Percentiles rank a stretch among this genome's conserved stretches.
phyloP scores from a whole-genome alignment of 23 tunicate genomes.

The Halocynthia aurantium region DNA sequence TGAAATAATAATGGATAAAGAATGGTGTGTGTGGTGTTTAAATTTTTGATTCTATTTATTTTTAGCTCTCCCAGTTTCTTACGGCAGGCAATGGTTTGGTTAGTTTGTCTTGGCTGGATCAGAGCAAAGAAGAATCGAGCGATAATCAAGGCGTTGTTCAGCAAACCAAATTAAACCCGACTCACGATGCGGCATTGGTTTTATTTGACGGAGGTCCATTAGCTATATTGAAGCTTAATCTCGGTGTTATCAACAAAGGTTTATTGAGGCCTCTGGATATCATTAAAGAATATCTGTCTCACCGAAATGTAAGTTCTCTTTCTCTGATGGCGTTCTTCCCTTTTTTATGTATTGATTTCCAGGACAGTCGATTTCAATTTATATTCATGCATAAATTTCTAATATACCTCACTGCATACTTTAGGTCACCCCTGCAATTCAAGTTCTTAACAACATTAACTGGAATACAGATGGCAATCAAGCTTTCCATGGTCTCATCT shows the following conservation, averaged over 20 bases:
- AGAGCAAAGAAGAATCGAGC: neutral
- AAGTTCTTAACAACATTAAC: conserved; percentile 48
- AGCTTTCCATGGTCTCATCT: conserved; percentile 42
- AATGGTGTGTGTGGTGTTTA: neutral
- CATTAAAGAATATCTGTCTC: conserved; percentile 26
- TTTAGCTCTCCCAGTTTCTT: conserved; percentile 56
- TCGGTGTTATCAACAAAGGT: conserved; percentile 36
- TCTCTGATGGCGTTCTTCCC: neutral
- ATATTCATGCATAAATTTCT: neutral
- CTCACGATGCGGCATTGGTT: conserved; percentile 10
- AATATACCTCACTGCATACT: neutral
- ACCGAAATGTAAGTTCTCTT: conserved; percentile 26
- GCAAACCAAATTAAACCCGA: neutral
- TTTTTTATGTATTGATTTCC: neutral
- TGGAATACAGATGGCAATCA: conserved; percentile 59
- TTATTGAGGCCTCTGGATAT: conserved; percentile 20
- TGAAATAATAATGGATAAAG: neutral
- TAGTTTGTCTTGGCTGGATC: conserved; percentile 10
- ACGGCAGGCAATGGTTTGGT: conserved; percentile 67
- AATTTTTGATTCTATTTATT: neutral
- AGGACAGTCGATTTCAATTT: neutral
- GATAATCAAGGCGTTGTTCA: neutral
- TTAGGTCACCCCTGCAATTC: conserved; percentile 56
- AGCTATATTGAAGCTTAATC: conserved; percentile 31
- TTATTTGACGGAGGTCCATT: conserved; percentile 86